Base-by-base conservation (phyloP, 2,888 invertebrate genomes). In the Thereva unica region DNA sequence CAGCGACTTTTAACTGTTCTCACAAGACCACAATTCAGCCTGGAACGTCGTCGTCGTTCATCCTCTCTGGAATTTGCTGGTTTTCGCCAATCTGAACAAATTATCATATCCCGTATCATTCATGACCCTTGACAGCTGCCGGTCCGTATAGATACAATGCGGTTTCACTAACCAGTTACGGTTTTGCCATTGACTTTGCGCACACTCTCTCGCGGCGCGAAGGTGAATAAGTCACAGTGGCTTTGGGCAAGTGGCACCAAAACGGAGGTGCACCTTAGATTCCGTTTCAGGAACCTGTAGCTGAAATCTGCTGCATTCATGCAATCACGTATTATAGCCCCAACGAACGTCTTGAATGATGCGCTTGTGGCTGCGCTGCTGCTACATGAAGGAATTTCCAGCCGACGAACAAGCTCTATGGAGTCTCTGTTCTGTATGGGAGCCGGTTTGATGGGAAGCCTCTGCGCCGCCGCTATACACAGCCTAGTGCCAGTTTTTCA, bases 391-490 rank as follows among this genome's bases (percentile, higher is more conserved):
- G 59, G 59, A 59, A 59, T 49, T 59, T 59, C 59, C 59, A n/a
- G n/a, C n/a, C n/a, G n/a, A n/a, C n/a, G n/a, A n/a, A n/a, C n/a
- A 38, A 47, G 8, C 37, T 59, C 49, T 49, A 38, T 12, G 59
- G 47, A 49, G 59, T 59, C 59, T 59, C 23, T 23, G 23, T 23
- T 23, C 23, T 23, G 23, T 23, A 38, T 38, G 59, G 49, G 44
- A 59, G 59, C 59, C 59, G 59, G 59, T 59, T 59, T 49, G 47
- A 59, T 59, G 59, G 59, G 59, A 59, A 49, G 49, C 59, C 23
- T 23, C 23, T 23, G 23, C 23, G 23, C 23, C 23, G 23, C 23
- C 23, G 23, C 23, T 23, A 1, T 23, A 23, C 23, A 23, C 23
- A 49, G 49, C 49, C 47, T 49, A 59, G 59, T 59, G 47, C 59